These are phyloP conservation scores for Barypeithes pellucidus DNA, from an alignment of 2,888 invertebrate genomes.

Conservation along the genomic window DNA sequence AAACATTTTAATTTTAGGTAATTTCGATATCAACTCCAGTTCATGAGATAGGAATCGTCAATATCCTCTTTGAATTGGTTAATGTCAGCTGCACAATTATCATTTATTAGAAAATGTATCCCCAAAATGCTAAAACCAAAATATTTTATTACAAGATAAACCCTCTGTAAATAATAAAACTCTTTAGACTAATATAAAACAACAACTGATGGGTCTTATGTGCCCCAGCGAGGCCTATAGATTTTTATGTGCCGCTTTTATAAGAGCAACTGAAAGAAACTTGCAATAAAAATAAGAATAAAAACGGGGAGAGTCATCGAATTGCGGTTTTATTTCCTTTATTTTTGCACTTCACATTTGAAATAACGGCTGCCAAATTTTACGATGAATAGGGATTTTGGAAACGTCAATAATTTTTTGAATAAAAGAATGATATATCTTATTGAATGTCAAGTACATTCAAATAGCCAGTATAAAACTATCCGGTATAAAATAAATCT, in stretches of 20 bases:
- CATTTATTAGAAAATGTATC: too few relatives aligned
- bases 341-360: slow-evolving; percentile 12
- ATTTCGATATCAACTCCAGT: too few relatives aligned
- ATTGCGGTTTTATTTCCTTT: slow-evolving; percentile 16
- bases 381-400: neutral
- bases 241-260: slow-evolving; percentile 15
- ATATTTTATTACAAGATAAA: neutral
- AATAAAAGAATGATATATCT: too few relatives aligned
- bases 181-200: slow-evolving; percentile 14
- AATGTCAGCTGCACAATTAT: too few relatives aligned
- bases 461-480: too few relatives aligned
- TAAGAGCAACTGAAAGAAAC: slow-evolving; percentile 16
- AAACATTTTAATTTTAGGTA: too few relatives aligned
- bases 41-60: too few relatives aligned
- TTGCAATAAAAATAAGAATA: slow-evolving; percentile 13
- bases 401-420: neutral
- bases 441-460: too few relatives aligned
- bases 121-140: too few relatives aligned
- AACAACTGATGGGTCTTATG: slow-evolving; percentile 13
- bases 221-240: neutral
- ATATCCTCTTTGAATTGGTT: too few relatives aligned
- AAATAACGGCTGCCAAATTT: slow-evolving; percentile 12
- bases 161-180: slow-evolving; percentile 12
- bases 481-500: too few relatives aligned
- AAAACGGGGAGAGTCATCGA: slow-evolving; percentile 7